Evolutionary conservation across 2,888 invertebrate genomes (phyloP), one percentile per base, ranked within the genome.

Genomic region (Melinaea menophilus): DNA sequence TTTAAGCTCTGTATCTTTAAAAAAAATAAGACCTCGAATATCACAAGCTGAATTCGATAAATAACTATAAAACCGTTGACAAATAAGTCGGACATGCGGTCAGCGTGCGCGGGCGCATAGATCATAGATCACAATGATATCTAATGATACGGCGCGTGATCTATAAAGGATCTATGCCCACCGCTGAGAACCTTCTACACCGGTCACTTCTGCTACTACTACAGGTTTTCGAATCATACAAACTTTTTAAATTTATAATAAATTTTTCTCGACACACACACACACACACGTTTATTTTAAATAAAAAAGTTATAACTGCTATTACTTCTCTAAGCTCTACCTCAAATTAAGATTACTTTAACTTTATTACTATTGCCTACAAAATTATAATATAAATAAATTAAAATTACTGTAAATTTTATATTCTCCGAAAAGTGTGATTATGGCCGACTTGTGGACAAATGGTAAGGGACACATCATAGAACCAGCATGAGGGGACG

Each of bases 81-180:
- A 63, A 63, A 63, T 63, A 46, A 56, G 46, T 35, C 45, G 41
- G 12, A 51, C 33, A 13, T 55, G 60, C 56, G 56, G 65, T 46
- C 65, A 63, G 59, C 65, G 63, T 63, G 61, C 35, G 45, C 54
- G 7, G 75, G 73, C 77, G 76, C 79, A 83, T 83, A 81, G 85
- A 88, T 88, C 86, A 85, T 83, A 84, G 81, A 85, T 84, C 84
- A 89, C 89, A 88, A 88, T 89, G 87, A 87, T 86, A 85, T 84
- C 86, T 89, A 89, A 89, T 88, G 88, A 87, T 88, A 88, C 86
- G 84, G 81, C 80, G 78, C 77, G 75, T 81, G 83, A 84, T 86
- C 85, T 85, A 83, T 84, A 86, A 86, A 86, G 82, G 81, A 80
- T 74, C 74, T 73, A 71, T 79, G 79, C 79, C 85, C 85, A 83